Conservation (phyloP, 2,797 vertebrate species). For the Myripristis murdjan region DNA sequence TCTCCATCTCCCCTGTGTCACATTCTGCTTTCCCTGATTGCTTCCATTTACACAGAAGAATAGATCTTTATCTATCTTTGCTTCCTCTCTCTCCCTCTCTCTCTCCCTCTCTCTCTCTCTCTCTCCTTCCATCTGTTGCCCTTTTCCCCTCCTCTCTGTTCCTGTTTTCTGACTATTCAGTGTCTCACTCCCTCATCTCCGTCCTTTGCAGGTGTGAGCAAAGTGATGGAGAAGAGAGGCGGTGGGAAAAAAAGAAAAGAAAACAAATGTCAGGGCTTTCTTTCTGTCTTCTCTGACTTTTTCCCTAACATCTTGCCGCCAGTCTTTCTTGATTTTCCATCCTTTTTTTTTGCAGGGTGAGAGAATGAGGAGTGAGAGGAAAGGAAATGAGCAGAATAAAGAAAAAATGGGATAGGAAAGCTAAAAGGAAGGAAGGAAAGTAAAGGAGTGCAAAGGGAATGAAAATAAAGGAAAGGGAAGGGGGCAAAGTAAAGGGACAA, state of each 20-base stretch:
- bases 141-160: slow-evolving; percentile 17
- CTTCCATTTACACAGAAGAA: slow-evolving; percentile 64
- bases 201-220: slow-evolving; percentile 21
- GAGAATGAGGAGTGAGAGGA: neutral
- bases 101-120: slow-evolving; percentile 1
- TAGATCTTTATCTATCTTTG: slow-evolving; percentile 60
- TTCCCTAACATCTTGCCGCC: slow-evolving; percentile 25
- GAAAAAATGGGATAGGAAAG: neutral
- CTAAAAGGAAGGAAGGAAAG: neutral
- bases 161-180: neutral
- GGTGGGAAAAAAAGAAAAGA: slow-evolving; percentile 48
- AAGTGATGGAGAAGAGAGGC: too few species aligned
- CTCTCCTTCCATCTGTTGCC: neutral
- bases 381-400: neutral
- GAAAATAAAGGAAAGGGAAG: neutral
- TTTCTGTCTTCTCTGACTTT: slow-evolving; percentile 31
- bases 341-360: slow-evolving; percentile 20
- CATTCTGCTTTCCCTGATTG: slow-evolving; percentile 61
- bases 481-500: neutral
- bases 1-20: slow-evolving; percentile 44
- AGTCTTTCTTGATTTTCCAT: slow-evolving; percentile 62
- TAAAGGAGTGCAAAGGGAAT: slow-evolving; percentile 7
- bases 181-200: neutral
- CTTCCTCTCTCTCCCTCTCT: slow-evolving; percentile 26
- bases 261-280: slow-evolving; percentile 25